Percentiles rank a stretch among this genome's conserved stretches.
Evolutionary conservation across 2,797 vertebrate species (phyloP).

Genomic region (Pipistrellus pipistrellus): DNA sequence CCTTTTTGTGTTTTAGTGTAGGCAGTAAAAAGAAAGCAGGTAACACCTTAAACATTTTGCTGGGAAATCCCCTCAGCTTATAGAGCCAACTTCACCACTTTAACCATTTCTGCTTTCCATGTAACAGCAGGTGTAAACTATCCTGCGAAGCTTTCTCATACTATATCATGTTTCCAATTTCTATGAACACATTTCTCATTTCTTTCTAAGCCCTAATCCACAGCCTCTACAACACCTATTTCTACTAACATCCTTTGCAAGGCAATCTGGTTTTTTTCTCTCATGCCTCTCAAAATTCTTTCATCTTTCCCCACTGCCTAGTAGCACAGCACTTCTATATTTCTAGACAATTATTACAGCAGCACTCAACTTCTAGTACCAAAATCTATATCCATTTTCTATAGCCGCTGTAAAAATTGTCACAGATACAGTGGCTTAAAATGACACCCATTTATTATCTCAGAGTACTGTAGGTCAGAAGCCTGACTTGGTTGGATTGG

Average conservation of each 20-base stretch:
- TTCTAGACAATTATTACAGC: background rate
- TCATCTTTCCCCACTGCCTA: background rate
- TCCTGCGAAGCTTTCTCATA: background rate
- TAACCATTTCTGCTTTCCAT: background rate
- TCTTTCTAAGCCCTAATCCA: background rate
- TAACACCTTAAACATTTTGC: background rate
- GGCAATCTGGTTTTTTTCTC: background rate
- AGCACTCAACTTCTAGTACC: background rate
- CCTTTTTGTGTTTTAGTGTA: background rate
- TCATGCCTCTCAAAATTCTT: background rate
- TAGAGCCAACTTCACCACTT: too few species aligned
- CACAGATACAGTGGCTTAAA: background rate
- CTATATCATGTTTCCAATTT: background rate
- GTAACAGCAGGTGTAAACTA: background rate
- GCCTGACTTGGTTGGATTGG: background rate
- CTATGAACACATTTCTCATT: background rate
- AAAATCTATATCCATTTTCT: background rate
- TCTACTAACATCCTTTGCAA: background rate
- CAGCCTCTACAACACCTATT: background rate
- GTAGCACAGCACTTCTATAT: background rate
- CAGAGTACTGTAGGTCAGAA: background rate
- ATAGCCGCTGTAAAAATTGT: background rate
- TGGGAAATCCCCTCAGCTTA: background rate
- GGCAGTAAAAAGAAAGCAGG: background rate
- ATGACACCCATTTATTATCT: background rate